Percentiles rank a stretch among this genome's conserved stretches.
phyloP scores from a whole-genome alignment of 2,888 invertebrate genomes.

The Phalera bucephala region DNA sequence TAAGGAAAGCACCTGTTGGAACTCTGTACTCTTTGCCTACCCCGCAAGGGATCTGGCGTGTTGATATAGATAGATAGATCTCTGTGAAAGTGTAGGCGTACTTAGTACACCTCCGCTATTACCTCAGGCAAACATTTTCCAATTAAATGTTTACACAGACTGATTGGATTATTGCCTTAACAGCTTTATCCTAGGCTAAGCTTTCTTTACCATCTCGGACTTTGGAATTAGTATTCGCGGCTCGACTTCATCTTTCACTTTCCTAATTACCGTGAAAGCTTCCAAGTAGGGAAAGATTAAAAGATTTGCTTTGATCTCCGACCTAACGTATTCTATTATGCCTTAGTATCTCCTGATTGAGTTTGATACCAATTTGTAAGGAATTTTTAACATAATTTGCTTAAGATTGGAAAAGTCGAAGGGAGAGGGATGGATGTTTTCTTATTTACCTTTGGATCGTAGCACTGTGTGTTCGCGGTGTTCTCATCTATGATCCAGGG shows the following conservation, averaged over 20 bases:
- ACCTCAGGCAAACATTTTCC: no score
- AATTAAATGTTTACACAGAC: background rate
- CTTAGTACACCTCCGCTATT: no score
- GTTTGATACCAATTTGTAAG: background rate
- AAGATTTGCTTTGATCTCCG: slow-evolving; percentile 13
- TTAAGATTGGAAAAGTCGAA: no score
- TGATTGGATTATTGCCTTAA: slow-evolving; percentile 13
- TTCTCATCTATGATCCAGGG: no score
- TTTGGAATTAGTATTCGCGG: slow-evolving; percentile 20
- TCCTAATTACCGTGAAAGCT: slow-evolving; percentile 14
- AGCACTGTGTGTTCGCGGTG: no score
- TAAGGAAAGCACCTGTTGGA: no score
- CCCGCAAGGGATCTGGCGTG: no score
- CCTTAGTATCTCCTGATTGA: background rate
- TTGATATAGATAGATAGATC: no score
- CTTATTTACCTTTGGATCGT: no score
- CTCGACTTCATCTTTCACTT: slow-evolving; percentile 9
- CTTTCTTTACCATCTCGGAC: slow-evolving; percentile 3
- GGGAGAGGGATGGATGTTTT: no score
- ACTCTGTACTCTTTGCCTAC: no score
- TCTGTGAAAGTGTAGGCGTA: no score
- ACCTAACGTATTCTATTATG: background rate
- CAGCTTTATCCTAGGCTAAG: slow-evolving; percentile 9
- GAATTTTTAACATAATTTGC: background rate
- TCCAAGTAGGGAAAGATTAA: slow-evolving; percentile 16